A percentile compares a stretch with the other conserved stretches of the same genome.
Evolutionary conservation across 2,113 vertebrate genomes (phyloP).

Genomic region (Neodon shergylaensis): DNA sequence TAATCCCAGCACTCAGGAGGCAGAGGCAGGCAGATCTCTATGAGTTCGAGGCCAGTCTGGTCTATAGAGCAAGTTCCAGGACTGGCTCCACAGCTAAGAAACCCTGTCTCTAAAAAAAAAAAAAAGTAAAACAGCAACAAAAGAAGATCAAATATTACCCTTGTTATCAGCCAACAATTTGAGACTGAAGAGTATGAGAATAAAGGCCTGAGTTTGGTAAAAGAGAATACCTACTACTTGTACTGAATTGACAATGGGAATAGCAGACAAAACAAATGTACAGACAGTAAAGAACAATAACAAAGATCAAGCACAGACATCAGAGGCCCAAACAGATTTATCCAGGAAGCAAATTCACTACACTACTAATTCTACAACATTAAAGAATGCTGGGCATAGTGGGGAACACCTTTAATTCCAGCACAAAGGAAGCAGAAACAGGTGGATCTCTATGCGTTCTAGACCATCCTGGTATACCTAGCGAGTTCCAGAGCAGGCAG

Average conservation of each 20-base stretch:
- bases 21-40: too few species aligned
- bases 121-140: too few species aligned
- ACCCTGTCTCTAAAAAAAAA: too few species aligned
- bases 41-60: too few species aligned
- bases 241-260: conserved; percentile 35
- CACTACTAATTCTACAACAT: background rate
- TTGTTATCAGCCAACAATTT: conserved; percentile 26
- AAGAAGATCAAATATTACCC: background rate
- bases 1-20: too few species aligned
- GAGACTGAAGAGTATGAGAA: conserved; percentile 9
- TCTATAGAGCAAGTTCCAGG: too few species aligned
- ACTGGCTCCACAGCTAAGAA: too few species aligned
- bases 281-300: background rate
- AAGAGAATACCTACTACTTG: background rate
- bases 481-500: background rate
- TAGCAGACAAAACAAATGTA: conserved; percentile 24
- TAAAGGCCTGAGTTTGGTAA: background rate
- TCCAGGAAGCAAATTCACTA: conserved; percentile 27
- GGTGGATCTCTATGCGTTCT: background rate
- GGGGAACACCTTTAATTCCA: background rate
- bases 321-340: background rate
- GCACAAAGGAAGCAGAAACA: background rate
- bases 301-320: background rate
- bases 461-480: background rate
- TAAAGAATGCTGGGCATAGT: background rate